Base-by-base conservation (phyloP, 2,113 vertebrate species). In the Gambusia affinis region DNA sequence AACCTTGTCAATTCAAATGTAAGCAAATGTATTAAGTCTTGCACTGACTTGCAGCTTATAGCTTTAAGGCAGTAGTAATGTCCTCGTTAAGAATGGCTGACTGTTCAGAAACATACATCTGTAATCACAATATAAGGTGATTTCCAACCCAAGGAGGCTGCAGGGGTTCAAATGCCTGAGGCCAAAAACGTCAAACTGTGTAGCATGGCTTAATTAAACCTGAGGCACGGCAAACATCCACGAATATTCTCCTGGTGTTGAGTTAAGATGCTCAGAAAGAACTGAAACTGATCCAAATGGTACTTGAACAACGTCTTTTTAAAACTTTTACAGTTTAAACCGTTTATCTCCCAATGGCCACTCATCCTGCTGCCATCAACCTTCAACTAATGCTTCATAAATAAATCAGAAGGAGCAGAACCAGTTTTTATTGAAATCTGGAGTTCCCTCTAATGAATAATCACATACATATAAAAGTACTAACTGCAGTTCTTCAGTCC, bases 71-170 rank as follows among this genome's bases (percentile, higher is more conserved):
- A 82, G 70, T 70, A 79, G 85, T 78, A 80, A 76, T 75, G 66
- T 77, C 75, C 70, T 87, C 88, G 88, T 91, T 92, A 89, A 91
- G 83, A 89, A 92, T 91, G 91, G 91, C 90, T 91, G 76, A 76
- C 83, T 88, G 83, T 86, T 88, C 86, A 93, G 91, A 92, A 91
- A 87, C 67, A 85, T 24, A 68, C 83, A 19, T 4, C 79, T 84
- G 67, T 74, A 87, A 87, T 89, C 80, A 76, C 77, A 86, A 90
- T 89, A 90, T 87, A 70, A 67, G 76, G 65, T 64, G 68, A 87
- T 82, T 86, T 61, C 73, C 77, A 85, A 84, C 88, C 86, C 80
- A 60, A 60, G 64, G 69, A 79, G 42, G 54, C 88, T 82, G 57
- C 54, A 4, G 84, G 85, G 77, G 78, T 87, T 89, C 81, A 57